A percentile compares a stretch with the other conserved stretches of the same genome.
phyloP scores from a whole-genome alignment of 2,113 vertebrate species.

The Diphyllodes magnificus region DNA sequence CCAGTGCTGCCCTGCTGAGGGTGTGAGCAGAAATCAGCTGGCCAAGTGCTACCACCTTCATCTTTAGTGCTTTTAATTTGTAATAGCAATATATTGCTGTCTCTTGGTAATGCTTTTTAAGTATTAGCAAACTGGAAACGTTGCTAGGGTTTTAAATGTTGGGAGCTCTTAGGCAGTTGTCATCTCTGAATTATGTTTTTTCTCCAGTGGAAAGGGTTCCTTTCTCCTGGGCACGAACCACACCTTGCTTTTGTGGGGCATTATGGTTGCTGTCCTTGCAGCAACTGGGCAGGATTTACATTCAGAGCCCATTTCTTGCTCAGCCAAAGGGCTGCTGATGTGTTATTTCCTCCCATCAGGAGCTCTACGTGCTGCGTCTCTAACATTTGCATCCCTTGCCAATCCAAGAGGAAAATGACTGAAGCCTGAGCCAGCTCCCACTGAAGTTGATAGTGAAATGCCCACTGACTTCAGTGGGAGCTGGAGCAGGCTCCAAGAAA shows the following conservation, averaged over 20 bases:
- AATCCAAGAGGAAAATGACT: constrained; percentile 43
- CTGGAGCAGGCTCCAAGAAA: constrained; percentile 9
- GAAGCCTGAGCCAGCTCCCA: constrained; percentile 36
- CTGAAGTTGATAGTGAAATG: constrained; percentile 1
- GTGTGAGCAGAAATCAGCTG: not conserved
- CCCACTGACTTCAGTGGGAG: constrained; percentile 3
- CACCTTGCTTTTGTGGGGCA: not conserved
- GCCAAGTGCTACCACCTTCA: not conserved
- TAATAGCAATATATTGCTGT: not conserved
- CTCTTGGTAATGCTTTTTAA: not conserved
- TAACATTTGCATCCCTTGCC: constrained; percentile 22
- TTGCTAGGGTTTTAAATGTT: not conserved
- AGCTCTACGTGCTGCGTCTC: not conserved
- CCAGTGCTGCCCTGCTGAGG: not conserved
- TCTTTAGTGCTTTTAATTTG: not conserved
- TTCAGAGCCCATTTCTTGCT: not conserved
- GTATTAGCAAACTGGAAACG: not conserved
- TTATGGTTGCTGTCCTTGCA: not conserved
- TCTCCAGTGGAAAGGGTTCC: not conserved
- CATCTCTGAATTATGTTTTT: rapidly evolving
- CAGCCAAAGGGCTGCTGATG: not conserved
- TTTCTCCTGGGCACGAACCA: not conserved
- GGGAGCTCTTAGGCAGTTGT: not conserved
- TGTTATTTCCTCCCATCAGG: constrained; percentile 31
- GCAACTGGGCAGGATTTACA: not conserved